Conservation (phyloP, 2,113 vertebrate genomes). For the Tragelaphus scriptus region DNA sequence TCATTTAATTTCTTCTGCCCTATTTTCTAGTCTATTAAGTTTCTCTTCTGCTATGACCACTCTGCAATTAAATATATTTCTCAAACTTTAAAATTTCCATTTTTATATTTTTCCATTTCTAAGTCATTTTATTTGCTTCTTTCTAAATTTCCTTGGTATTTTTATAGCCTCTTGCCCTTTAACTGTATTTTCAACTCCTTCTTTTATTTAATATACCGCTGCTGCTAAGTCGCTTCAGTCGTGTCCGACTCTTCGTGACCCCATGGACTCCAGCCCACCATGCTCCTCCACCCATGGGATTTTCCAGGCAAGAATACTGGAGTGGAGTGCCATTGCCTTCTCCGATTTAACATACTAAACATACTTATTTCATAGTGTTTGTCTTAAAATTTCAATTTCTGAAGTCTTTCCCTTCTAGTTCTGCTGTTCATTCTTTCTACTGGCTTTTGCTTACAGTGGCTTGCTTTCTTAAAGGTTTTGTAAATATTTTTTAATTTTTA, state of each 20-base stretch:
- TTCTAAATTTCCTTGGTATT: not conserved
- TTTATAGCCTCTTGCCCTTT: not conserved
- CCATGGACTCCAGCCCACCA: too few species aligned
- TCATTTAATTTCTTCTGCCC: not conserved
- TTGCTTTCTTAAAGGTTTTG: not conserved
- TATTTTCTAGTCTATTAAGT: constrained; percentile 1
- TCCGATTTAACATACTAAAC: not conserved
- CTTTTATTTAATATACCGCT: not conserved
- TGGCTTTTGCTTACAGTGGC: not conserved
- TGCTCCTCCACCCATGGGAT: too few species aligned
- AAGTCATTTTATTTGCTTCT: not conserved
- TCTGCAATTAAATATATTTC: not conserved
- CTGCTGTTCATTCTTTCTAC: not conserved
- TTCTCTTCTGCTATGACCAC: not conserved
- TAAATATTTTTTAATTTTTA: not conserved
- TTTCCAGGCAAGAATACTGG: too few species aligned
- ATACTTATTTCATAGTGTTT: not conserved
- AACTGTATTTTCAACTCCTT: not conserved
- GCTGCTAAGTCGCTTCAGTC: too few species aligned
- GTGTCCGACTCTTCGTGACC: too few species aligned
- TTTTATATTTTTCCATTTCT: not conserved
- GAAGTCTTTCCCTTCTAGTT: not conserved
- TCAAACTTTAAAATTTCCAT: not conserved
- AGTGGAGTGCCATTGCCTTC: too few species aligned
- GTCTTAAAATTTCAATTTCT: not conserved